Percentiles rank a stretch among this genome's conserved stretches.
These are phyloP conservation scores for Pteronura brasiliensis DNA, from an alignment of 2,113 vertebrate species.

Conservation along the genomic window DNA sequence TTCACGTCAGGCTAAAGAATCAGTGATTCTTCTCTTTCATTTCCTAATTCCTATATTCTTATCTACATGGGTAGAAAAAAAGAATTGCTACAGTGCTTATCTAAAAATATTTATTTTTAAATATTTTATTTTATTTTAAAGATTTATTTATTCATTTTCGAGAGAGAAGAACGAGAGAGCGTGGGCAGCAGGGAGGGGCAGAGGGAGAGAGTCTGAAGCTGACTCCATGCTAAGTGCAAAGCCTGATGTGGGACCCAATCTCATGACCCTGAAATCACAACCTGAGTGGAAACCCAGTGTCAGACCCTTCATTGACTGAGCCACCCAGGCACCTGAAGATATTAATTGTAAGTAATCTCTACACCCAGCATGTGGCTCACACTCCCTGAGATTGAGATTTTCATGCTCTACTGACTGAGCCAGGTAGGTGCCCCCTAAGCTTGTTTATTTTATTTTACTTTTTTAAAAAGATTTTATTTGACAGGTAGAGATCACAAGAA, in stretches of 20 bases:
- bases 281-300: not conserved
- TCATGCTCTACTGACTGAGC: not conserved
- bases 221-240: not conserved
- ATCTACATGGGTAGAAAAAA: slow-evolving; percentile 21
- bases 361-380: not conserved
- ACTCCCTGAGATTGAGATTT: not conserved
- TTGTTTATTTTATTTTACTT: not conserved
- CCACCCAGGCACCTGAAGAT: not conserved
- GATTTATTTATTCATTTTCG: not conserved
- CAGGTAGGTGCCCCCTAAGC: not conserved
- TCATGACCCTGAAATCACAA: not conserved
- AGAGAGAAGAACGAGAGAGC: not conserved
- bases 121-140: not conserved
- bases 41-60: slow-evolving; percentile 12
- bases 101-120: not conserved
- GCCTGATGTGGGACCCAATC: not conserved
- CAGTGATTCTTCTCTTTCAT: slow-evolving; percentile 67
- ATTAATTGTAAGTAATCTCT: not conserved
- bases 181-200: not conserved
- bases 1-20: slow-evolving; percentile 61
- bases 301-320: not conserved
- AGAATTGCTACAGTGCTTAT: not conserved
- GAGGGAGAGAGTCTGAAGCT: not conserved
- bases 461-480: no score
- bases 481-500: no score